Percentiles rank a stretch among this genome's conserved stretches.
phyloP scores from a whole-genome alignment of 2,797 vertebrate genomes.

The Sandelia bainsii region DNA sequence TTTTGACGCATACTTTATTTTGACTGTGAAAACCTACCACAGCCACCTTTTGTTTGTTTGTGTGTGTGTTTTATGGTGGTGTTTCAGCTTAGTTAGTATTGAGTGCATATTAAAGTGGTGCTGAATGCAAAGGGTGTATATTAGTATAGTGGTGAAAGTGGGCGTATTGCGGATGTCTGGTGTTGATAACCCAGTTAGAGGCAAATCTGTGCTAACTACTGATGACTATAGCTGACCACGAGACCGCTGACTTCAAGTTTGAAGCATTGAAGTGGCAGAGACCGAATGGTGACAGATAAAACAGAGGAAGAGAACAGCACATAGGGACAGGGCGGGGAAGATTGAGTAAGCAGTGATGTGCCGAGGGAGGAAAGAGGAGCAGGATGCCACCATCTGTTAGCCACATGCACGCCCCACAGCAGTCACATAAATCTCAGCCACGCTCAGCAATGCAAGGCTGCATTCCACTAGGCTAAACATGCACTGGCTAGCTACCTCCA shows the following conservation, averaged over 20 bases:
- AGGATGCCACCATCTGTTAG: slow-evolving; percentile 87
- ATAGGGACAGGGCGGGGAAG: slow-evolving; percentile 29
- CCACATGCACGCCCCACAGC: slow-evolving; percentile 87
- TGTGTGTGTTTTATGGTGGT: slow-evolving; percentile 12
- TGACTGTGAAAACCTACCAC: neutral
- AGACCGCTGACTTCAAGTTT: slow-evolving; percentile 17
- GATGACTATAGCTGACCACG: slow-evolving; percentile 11
- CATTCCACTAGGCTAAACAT: slow-evolving; percentile 81
- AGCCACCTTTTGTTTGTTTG: neutral
- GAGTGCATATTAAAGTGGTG: slow-evolving; percentile 23
- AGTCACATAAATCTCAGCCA: slow-evolving; percentile 86
- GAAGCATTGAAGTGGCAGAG: slow-evolving; percentile 19
- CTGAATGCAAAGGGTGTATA: slow-evolving; percentile 33
- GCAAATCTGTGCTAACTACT: slow-evolving; percentile 1
- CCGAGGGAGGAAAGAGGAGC: slow-evolving; percentile 68
- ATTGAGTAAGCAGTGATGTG: slow-evolving; percentile 61
- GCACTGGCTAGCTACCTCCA: slow-evolving; percentile 71
- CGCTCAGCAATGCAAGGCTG: slow-evolving; percentile 81
- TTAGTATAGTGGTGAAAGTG: slow-evolving; percentile 44
- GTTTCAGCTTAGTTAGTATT: slow-evolving; percentile 15
- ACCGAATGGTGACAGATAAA: slow-evolving; percentile 22
- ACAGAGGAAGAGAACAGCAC: slow-evolving; percentile 43
- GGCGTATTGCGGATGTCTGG: neutral
- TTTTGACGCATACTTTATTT: neutral
- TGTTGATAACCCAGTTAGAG: slow-evolving; percentile 34